Base-by-base conservation (phyloP, 2,113 vertebrate genomes). In the Acanthisitta chloris region DNA sequence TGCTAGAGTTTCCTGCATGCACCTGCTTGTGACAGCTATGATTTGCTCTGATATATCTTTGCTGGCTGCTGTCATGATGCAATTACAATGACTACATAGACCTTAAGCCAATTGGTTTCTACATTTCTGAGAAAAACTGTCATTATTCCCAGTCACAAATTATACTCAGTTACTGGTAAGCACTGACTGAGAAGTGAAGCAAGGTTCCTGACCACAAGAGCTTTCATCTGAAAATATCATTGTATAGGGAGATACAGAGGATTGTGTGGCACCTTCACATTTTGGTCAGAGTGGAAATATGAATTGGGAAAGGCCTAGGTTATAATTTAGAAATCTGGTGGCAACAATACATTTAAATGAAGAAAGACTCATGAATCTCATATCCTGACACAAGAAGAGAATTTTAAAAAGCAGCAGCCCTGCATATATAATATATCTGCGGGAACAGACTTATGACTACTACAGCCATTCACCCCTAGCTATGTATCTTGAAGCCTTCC, bases 231-330 rank as follows among this genome's bases (percentile, higher is more conserved):
- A 57, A 90, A 61, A 54, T 36, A 52, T 20, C 5, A 6, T 12
- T 62, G 10, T 23, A 21, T 20, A 16, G 49, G 74, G 38, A 81
- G 55, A 38, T 42, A 20, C 23, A 70, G 64, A 71, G 34, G 20
- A 31, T 43, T 12, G 10, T 12, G 15, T 65, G 23, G 9, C 48
- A 69, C n/a, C 26, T 67, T 43, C 55, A 31, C 0, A 0, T 86
- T 76, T 72, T 69, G 36, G 12, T 77, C 23, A 14, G 23, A 46
- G 25, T 43, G 11, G 4, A 43, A 43, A 10, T 43, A 45, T 29
- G 26, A 71, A 6, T 15, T 48, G 16, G 20, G 18, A 48, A 70
- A 74, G 4, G 12, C 33, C 9, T 55, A 42, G 14, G 9, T 62
- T 84, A 29, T 51, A 1, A 8, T 42, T 36, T 51, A 36, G 18